A percentile compares a stretch with the other conserved stretches of the same genome.
Conservation (phyloP, 1,140 invertebrate species). For the Solenopsis invicta region DNA sequence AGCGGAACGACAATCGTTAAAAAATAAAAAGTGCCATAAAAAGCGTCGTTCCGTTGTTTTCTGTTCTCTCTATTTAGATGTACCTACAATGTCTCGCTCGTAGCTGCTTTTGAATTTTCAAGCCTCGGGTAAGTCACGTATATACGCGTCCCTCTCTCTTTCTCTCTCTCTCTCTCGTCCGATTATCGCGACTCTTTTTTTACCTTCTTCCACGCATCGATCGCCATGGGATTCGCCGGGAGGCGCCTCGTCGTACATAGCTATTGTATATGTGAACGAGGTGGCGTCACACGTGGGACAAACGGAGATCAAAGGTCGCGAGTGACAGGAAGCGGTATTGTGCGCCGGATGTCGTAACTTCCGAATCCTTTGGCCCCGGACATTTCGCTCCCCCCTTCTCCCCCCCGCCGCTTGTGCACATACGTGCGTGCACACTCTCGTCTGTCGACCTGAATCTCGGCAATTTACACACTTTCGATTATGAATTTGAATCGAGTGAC, state of each 20-base stretch:
- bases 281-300: conserved; percentile 63
- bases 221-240: neutral
- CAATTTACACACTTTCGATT: neutral
- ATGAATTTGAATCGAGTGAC: neutral
- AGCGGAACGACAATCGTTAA: neutral
- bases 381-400: neutral
- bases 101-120: neutral
- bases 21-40: neutral
- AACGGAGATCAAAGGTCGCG: conserved; percentile 72
- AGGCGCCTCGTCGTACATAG: conserved; percentile 17
- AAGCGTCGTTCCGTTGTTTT: neutral
- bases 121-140: neutral
- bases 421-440: neutral
- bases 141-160: neutral
- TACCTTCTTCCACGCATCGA: neutral
- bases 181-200: conserved; percentile 4
- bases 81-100: neutral
- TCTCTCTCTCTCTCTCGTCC: neutral
- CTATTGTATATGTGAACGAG: conserved; percentile 28
- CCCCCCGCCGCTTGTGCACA: conserved; percentile 1
- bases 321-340: conserved; percentile 71
- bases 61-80: neutral
- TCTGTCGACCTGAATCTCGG: neutral
- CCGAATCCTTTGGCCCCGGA: conserved; percentile 76
- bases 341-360: conserved; percentile 77